phyloP scores from a whole-genome alignment of 2,888 invertebrate species.

The Priapulus caudatus region DNA sequence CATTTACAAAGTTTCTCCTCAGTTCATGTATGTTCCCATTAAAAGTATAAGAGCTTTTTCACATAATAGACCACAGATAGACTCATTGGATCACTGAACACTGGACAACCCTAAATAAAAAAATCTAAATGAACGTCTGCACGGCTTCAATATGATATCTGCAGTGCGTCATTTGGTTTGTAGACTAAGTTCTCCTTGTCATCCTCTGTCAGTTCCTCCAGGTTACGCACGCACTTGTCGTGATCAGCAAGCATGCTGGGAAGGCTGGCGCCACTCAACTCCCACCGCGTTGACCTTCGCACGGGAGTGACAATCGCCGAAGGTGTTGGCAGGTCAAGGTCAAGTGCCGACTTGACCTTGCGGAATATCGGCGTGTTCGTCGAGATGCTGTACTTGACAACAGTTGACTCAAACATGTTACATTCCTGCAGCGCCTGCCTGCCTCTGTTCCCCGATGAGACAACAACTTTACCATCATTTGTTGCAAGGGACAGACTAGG shows the following conservation, averaged over 20 bases:
- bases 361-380: background rate
- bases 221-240: background rate
- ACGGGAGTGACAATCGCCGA: background rate
- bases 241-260: background rate
- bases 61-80: no score
- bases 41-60: no score
- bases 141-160: background rate
- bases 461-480: no score
- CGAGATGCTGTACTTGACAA: background rate
- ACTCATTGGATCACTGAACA: no score
- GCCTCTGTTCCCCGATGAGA: no score
- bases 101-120: no score
- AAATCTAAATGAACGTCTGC: no score
- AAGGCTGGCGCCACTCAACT: background rate
- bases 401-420: background rate
- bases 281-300: background rate
- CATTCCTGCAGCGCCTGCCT: no score
- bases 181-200: background rate
- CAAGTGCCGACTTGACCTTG: background rate
- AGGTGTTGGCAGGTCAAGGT: background rate
- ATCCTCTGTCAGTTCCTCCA: background rate
- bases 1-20: no score
- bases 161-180: background rate
- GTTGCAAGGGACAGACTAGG: no score
- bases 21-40: no score